Evolutionary conservation across 1,140 invertebrate species (phyloP).

Genomic region (Drosophila ohnishii): DNA sequence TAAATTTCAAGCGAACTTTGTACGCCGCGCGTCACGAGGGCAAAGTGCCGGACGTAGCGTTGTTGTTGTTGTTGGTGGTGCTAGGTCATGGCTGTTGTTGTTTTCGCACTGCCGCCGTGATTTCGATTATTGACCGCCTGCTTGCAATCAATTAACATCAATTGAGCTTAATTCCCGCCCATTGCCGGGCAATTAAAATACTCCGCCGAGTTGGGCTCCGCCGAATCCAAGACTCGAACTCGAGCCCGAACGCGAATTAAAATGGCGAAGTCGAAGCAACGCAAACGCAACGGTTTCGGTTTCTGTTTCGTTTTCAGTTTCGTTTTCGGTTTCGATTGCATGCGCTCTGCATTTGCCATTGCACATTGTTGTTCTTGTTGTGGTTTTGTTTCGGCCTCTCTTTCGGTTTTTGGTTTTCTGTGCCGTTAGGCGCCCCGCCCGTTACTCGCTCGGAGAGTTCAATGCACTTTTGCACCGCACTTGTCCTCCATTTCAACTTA

Average conservation of each 20-base stretch:
- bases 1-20: constrained; percentile 48
- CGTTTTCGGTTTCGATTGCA: constrained; percentile 36
- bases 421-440: constrained; percentile 43
- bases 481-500: constrained; percentile 44
- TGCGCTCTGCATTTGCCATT: constrained; percentile 23
- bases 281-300: constrained; percentile 47
- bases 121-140: constrained; percentile 30
- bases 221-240: constrained; percentile 29
- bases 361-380: constrained; percentile 19
- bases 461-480: constrained; percentile 49
- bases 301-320: constrained; percentile 26
- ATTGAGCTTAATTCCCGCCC: constrained; percentile 61
- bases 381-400: constrained; percentile 25
- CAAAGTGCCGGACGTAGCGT: constrained; percentile 34
- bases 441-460: constrained; percentile 51
- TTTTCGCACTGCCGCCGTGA: constrained; percentile 19
- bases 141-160: constrained; percentile 51
- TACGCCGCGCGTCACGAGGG: constrained; percentile 46
- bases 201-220: constrained; percentile 9
- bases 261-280: constrained; percentile 40
- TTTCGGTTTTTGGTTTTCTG: constrained; percentile 22
- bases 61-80: constrained; percentile 33
- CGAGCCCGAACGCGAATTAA: constrained; percentile 25
- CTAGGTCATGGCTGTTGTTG: constrained; percentile 50
- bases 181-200: constrained; percentile 40